Conservation (phyloP, 1,140 invertebrate genomes). For the Rhopalosiphum padi region DNA sequence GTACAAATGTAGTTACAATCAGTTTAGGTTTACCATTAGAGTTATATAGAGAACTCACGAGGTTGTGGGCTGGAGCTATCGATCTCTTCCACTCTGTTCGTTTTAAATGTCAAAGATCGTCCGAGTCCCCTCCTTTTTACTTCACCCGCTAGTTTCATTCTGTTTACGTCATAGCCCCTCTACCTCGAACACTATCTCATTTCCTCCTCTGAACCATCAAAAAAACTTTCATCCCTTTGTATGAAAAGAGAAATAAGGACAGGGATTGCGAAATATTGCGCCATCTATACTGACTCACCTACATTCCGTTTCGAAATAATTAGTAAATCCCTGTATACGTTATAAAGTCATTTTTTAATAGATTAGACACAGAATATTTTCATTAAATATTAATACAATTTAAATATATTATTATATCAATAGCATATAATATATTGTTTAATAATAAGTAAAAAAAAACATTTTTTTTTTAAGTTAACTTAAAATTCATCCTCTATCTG, state of each 20-base stretch:
- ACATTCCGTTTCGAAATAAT: not conserved
- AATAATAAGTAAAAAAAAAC: not conserved
- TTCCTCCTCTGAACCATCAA: not conserved
- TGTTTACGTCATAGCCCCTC: constrained; percentile 48
- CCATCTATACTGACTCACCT: constrained; percentile 39
- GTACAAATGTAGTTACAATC: not conserved
- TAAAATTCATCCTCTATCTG: not conserved
- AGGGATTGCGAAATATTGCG: constrained; percentile 43
- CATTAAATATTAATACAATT: not conserved
- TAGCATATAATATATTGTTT: not conserved
- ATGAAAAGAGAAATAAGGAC: not conserved
- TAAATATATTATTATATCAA: not conserved
- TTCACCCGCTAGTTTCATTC: constrained; percentile 38
- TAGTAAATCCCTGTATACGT: not conserved
- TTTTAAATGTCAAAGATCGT: constrained; percentile 54
- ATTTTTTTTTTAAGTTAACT: not conserved
- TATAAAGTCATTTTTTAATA: not conserved
- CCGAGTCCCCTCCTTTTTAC: constrained; percentile 5
- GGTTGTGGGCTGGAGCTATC: constrained; percentile 32
- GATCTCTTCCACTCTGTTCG: constrained; percentile 32
- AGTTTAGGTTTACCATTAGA: not conserved
- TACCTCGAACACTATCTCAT: not conserved
- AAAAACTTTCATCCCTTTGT: constrained; percentile 47
- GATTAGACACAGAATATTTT: not conserved
- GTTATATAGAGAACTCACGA: not conserved